A percentile compares a stretch with the other conserved stretches of the same genome.
Conservation (phyloP, 2,888 invertebrate species). For the Villa cingulata region DNA sequence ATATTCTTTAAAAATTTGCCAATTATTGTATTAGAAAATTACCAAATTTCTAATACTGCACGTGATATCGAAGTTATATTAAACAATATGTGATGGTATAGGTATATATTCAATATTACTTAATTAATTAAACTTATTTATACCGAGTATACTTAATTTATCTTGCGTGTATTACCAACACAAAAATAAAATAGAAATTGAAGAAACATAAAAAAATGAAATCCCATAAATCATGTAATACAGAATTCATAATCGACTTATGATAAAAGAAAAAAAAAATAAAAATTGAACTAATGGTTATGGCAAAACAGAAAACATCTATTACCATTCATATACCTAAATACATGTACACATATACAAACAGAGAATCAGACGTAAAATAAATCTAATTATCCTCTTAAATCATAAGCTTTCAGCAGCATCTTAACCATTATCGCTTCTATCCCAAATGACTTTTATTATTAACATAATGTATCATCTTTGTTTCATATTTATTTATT, state of each 20-base stretch:
- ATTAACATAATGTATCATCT: slow-evolving; percentile 14
- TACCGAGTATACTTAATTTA: too few relatives aligned
- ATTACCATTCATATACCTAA: background rate
- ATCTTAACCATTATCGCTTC: slow-evolving; percentile 8
- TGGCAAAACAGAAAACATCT: too few relatives aligned
- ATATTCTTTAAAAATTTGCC: too few relatives aligned
- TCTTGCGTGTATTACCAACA: background rate
- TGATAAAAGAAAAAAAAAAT: slow-evolving; percentile 6
- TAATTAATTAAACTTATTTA: too few relatives aligned
- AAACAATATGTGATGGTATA: too few relatives aligned
- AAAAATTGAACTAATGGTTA: background rate
- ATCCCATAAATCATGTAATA: slow-evolving; percentile 4
- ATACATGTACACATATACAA: background rate
- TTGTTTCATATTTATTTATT: too few relatives aligned
- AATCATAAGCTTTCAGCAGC: slow-evolving; percentile 7
- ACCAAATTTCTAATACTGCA: too few relatives aligned
- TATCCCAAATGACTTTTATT: slow-evolving; percentile 10
- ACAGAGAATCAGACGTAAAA: background rate
- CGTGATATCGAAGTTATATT: too few relatives aligned
- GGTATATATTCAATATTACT: too few relatives aligned
- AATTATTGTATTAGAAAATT: too few relatives aligned
- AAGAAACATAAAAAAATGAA: too few relatives aligned
- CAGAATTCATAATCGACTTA: slow-evolving; percentile 11
- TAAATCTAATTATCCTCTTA: slow-evolving; percentile 11
- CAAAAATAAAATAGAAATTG: too few relatives aligned